These are phyloP conservation scores for Porites australiensis DNA, from an alignment of 64 coral and sea anemone genomes.

Conservation along the genomic window DNA sequence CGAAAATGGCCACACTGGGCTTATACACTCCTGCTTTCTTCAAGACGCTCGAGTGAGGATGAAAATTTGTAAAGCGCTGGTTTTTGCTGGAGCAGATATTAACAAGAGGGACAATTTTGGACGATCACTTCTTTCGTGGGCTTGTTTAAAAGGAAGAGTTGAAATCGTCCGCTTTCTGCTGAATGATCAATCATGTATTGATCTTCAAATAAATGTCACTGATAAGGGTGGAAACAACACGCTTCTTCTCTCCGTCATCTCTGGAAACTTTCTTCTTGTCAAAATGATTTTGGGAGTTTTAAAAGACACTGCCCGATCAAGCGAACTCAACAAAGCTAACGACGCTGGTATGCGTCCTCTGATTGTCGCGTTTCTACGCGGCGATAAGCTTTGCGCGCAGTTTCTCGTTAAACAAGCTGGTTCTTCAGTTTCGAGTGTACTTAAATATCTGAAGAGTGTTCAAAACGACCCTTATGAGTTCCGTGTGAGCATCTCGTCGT, in stretches of 20 bases:
- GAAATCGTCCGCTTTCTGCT: slow-evolving; percentile 68
- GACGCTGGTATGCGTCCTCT: slow-evolving; percentile 92
- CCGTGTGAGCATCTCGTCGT: not conserved
- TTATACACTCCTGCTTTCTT: slow-evolving; percentile 83
- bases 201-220: slow-evolving; percentile 55
- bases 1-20: slow-evolving; percentile 79
- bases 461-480: slow-evolving; percentile 14
- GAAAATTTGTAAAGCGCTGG: slow-evolving; percentile 69
- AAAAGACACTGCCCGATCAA: slow-evolving; percentile 4
- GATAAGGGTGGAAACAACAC: slow-evolving; percentile 78
- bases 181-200: slow-evolving; percentile 45
- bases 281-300: slow-evolving; percentile 54
- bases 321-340: slow-evolving; percentile 76
- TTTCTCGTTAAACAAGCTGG: slow-evolving; percentile 74
- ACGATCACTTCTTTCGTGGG: slow-evolving; percentile 71
- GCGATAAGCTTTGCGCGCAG: slow-evolving; percentile 70
- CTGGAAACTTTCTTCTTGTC: slow-evolving; percentile 65
- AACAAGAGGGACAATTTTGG: slow-evolving; percentile 71
- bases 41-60: slow-evolving; percentile 55
- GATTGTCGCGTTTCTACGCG: slow-evolving; percentile 76
- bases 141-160: slow-evolving; percentile 64
- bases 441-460: slow-evolving; percentile 64
- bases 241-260: slow-evolving; percentile 79
- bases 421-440: slow-evolving; percentile 63
- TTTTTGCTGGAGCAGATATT: slow-evolving; percentile 52